Conservation (phyloP, 2,797 vertebrate species). For the Silurus aristotelis region DNA sequence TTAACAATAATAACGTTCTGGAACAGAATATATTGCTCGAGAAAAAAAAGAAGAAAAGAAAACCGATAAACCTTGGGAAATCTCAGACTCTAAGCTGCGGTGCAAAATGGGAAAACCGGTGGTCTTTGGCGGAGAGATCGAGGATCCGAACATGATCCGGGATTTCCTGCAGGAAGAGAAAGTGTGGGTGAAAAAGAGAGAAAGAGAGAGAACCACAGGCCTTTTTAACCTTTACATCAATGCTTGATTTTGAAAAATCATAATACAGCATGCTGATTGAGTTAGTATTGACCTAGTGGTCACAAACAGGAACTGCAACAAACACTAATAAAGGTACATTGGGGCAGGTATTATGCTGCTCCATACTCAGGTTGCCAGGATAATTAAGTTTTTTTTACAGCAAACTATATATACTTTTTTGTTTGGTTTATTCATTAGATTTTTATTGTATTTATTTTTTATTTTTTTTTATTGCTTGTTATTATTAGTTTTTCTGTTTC, state of each 20-base stretch:
- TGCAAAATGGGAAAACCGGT: constrained; percentile 85
- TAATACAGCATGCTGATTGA: neutral
- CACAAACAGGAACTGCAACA: neutral
- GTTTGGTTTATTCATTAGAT: too few species aligned
- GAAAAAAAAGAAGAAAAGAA: neutral
- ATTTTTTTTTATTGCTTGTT: too few species aligned
- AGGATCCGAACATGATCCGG: constrained; percentile 88
- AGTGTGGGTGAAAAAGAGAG: neutral
- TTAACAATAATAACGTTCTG: neutral
- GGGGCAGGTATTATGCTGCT: neutral
- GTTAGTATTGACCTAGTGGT: neutral
- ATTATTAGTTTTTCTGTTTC: too few species aligned
- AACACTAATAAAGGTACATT: neutral
- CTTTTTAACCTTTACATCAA: too few species aligned
- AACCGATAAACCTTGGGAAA: neutral
- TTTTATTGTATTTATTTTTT: too few species aligned
- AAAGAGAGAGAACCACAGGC: constrained; percentile 28
- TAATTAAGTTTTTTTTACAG: neutral
- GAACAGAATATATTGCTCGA: neutral
- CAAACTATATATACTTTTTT: too few species aligned
- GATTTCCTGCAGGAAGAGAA: constrained; percentile 78
- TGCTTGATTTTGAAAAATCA: too few species aligned
- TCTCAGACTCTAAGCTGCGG: constrained; percentile 89
- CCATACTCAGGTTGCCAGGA: too few species aligned
- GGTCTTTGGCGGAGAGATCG: constrained; percentile 83